Conservation (phyloP, 2,797 vertebrate species). For the Lutra lutra region DNA sequence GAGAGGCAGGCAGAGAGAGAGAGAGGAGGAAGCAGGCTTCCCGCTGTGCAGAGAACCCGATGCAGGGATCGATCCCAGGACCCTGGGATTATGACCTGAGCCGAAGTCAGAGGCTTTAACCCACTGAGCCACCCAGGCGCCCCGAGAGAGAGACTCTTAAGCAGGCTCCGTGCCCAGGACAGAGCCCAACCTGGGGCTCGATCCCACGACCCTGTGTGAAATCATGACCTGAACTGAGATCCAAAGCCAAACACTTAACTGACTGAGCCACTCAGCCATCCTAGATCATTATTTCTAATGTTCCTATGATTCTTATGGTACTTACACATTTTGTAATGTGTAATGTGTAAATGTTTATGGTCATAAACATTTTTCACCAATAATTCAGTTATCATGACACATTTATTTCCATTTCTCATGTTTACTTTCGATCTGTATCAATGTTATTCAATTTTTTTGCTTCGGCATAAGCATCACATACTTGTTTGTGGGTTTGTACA, state of each 20-base stretch:
- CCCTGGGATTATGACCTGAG: no score
- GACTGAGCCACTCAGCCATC: not conserved
- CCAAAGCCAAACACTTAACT: not conserved
- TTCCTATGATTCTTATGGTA: not conserved
- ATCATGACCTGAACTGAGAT: not conserved
- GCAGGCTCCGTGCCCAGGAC: not conserved
- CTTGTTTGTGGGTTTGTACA: not conserved
- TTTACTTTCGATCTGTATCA: not conserved
- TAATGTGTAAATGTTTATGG: not conserved
- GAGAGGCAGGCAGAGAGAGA: no score
- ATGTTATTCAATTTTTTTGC: not conserved
- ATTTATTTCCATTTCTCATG: conserved; percentile 5
- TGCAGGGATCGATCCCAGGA: no score
- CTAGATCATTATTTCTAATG: not conserved
- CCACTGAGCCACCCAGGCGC: no score
- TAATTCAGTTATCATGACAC: not conserved
- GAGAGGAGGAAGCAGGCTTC: no score
- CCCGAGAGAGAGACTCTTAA: not conserved
- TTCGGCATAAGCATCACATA: not conserved
- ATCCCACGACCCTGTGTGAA: not conserved
- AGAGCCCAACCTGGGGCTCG: not conserved
- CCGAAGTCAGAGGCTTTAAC: no score
- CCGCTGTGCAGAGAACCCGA: no score
- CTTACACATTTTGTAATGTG: not conserved
- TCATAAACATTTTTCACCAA: not conserved